Evolutionary conservation across 2,113 vertebrate species (phyloP), one percentile per base, ranked within the genome.

Genomic region (Strix uralensis): DNA sequence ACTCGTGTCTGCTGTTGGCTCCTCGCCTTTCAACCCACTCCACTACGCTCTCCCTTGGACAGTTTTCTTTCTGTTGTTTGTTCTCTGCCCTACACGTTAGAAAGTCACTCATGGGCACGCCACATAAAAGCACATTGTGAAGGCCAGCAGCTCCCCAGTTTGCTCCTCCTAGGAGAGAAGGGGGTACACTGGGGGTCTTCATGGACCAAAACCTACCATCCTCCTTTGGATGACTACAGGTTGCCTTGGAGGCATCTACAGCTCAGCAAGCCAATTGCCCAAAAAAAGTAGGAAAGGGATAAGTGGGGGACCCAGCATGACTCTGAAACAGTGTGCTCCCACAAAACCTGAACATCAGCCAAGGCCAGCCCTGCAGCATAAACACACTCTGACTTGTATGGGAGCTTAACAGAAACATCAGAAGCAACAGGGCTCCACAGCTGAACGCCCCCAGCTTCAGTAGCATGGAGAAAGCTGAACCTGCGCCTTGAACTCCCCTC

Each of bases 71-170:
- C 78, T n/a, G 19, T 81, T 95, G 83, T 94, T 96, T 88, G 19
- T 91, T 94, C 92, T 92, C 83, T 94, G 89, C 66, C 82, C 84
- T 83, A 63, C 44, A 89, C 34, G 29, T 96, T 94, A 95, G 92
- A 54, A 91, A 65, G 57, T 90, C 66, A 71, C 71, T 82, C 72
- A 44, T 58, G 90, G 86, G 66, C 49, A 90, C 51, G 89, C 23
- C 57, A 91, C 59, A 57, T 9, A 80, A 88, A 81, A 95, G 34
- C 52, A 61, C 11, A 23, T 36, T 16, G 20, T 83, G 87, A 88
- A 94, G 71, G 54, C 73, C 44, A 51, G 54, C n/a, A 93, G 66
- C 61, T 82, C 47, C 32, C 58, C 44, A 49, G 44, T 61, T 57
- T 44, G 40, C 12, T 59, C 11, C 46, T 59, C 62, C 52, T 18